These are phyloP conservation scores for Lordiphosa fenestrarum DNA, from an alignment of 2,888 invertebrate species.

Conservation along the genomic window DNA sequence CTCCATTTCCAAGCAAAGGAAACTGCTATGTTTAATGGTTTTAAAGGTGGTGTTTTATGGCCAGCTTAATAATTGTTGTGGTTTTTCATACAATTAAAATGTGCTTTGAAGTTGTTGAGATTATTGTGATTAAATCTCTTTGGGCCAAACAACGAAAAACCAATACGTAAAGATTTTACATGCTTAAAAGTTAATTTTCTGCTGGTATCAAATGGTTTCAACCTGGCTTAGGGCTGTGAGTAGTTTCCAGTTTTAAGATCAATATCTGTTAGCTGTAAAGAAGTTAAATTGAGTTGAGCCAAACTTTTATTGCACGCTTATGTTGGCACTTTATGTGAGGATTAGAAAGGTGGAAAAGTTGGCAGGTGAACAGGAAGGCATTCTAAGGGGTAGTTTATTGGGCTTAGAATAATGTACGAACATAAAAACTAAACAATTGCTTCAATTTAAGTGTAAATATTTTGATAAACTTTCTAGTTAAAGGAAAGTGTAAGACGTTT, in stretches of 20 bases:
- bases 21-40: constrained; percentile 68
- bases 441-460: no score
- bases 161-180: not conserved
- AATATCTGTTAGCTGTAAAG: constrained; percentile 7
- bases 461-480: no score
- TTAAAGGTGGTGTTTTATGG: no score
- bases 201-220: constrained; percentile 12
- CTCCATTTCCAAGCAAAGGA: constrained; percentile 39
- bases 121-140: constrained; percentile 22
- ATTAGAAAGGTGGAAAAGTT: constrained; percentile 1
- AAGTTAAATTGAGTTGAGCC: constrained; percentile 12
- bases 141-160: no score
- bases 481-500: no score
- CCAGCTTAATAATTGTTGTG: constrained; percentile 32
- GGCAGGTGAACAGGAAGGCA: not conserved
- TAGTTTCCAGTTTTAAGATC: constrained; percentile 11
- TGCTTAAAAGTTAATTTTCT: constrained; percentile 14
- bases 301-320: constrained; percentile 12
- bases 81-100: constrained; percentile 5
- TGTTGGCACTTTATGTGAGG: constrained; percentile 10
- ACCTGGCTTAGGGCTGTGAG: constrained; percentile 12
- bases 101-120: constrained; percentile 6
- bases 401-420: no score
- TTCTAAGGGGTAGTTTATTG: not conserved
- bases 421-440: no score